Percentiles rank a stretch among this genome's conserved stretches.
These are phyloP conservation scores for Patagioenas fasciata DNA, from an alignment of 2,113 vertebrate genomes.

Conservation along the genomic window DNA sequence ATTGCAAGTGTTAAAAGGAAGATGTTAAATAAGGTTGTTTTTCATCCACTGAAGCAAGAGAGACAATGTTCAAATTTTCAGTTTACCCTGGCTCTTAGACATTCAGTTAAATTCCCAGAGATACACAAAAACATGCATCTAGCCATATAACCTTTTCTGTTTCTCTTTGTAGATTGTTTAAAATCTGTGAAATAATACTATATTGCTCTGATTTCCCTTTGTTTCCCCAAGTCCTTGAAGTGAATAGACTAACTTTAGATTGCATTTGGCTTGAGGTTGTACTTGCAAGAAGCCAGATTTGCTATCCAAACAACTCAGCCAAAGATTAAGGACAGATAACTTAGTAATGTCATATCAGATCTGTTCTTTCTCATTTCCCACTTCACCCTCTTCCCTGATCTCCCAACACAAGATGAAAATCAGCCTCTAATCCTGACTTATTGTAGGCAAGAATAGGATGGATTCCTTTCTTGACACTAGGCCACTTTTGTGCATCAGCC, in stretches of 20 bases:
- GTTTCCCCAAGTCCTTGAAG: background rate
- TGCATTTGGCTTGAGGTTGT: background rate
- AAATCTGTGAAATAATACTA: background rate
- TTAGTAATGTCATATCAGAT: background rate
- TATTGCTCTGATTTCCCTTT: background rate
- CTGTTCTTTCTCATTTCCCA: background rate
- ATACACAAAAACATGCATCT: background rate
- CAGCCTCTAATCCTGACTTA: background rate
- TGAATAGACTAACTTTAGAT: background rate
- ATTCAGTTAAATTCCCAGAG: background rate
- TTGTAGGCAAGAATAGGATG: background rate
- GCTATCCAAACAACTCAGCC: background rate
- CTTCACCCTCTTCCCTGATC: background rate
- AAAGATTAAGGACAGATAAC: background rate
- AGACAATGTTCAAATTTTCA: background rate
- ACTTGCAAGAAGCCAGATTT: background rate
- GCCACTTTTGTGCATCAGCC: background rate
- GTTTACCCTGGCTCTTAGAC: background rate
- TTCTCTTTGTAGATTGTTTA: background rate
- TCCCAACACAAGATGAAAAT: background rate
- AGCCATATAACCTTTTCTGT: background rate
- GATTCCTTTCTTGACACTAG: background rate
- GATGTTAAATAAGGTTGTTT: background rate
- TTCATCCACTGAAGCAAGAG: background rate
- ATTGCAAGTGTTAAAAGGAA: background rate